Evolutionary conservation across 2,888 invertebrate species (phyloP).

Genomic region (Epiblema foenella): DNA sequence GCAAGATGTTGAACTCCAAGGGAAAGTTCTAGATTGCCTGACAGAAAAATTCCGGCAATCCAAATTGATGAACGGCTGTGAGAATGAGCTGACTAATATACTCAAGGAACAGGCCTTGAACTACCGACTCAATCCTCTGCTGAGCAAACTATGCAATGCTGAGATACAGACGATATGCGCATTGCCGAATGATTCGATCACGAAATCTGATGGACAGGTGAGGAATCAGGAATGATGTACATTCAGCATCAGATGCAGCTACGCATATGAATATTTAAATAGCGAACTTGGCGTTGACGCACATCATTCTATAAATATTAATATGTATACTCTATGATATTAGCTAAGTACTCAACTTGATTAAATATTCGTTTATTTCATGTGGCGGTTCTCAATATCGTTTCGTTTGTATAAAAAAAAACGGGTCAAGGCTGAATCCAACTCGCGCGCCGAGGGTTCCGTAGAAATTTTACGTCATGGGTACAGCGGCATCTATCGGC

Average conservation of each 20-base stretch:
- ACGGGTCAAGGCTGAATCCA: too few species aligned
- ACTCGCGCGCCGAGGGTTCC: too few species aligned
- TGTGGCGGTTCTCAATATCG: too few species aligned
- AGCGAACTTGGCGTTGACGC: too few species aligned
- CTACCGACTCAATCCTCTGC: slow-evolving; percentile 94
- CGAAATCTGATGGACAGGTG: slow-evolving; percentile 80
- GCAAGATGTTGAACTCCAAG: slow-evolving; percentile 90
- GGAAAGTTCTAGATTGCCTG: slow-evolving; percentile 92
- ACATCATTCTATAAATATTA: too few species aligned
- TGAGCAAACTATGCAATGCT: slow-evolving; percentile 91
- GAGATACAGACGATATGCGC: slow-evolving; percentile 88
- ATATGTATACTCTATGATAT: too few species aligned
- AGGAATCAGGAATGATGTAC: background rate
- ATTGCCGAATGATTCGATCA: slow-evolving; percentile 72
- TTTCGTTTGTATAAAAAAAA: too few species aligned
- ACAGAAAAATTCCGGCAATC: slow-evolving; percentile 91
- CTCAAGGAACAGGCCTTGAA: slow-evolving; percentile 95
- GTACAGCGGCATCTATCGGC: too few species aligned
- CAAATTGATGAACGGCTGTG: slow-evolving; percentile 90
- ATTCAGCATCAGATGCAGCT: background rate
- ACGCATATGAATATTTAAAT: too few species aligned
- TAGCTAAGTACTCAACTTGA: too few species aligned
- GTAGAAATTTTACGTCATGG: too few species aligned
- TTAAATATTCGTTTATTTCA: too few species aligned
- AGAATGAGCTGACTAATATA: slow-evolving; percentile 92